Base-by-base conservation (phyloP, 2,797 vertebrate genomes). In the Florisuga fusca region DNA sequence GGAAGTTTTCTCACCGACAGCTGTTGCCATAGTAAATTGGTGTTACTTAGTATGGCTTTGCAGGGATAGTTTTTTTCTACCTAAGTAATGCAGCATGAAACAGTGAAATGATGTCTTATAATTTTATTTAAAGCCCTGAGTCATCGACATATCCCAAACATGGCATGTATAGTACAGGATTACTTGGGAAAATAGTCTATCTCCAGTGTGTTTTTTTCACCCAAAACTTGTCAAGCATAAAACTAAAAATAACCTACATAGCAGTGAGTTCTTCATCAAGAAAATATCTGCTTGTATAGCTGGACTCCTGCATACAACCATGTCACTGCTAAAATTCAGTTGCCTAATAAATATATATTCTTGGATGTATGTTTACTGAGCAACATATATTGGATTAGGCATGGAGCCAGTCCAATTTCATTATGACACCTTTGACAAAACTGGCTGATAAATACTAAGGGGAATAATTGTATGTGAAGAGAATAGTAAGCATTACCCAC, bases 361-460 rank as follows among this genome's bases (percentile, higher is more conserved):
- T 33, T 3, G 29, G 63, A 66, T 87, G 22, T 57, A 78, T 75
- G 57, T 93, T 89, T 93, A 87, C 82, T 58, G 84, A 92, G 69
- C 66, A 92, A 90, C 62, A 68, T 55, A 64, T 92, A 95, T 96
- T 83, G 87, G 64, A 87, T 91, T 91, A 94, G 76, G 79, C 82
- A 81, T n/a, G 62, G 69, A 84, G 79, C 77, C 92, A 91, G 91
- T 79, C 79, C 83, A 76, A 53, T 91, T 88, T 83, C 89, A 34
- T 88, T 73, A 91, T 91, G 79, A 66, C 83, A 89, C 73, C 76
- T 92, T 91, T 96, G 91, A 95, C n/a, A 94, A 97, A 93, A 93
- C 57, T 81, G 66, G 59, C 87, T 93, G 89, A 78, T 95, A 95
- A 93, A 91, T 95, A 84, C 62, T 26, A 76, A 91, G 80, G 94